Evolutionary conservation across 53 echinoderm and acorn worm species (phyloP).

Genomic region (Echinarachnius parma): DNA sequence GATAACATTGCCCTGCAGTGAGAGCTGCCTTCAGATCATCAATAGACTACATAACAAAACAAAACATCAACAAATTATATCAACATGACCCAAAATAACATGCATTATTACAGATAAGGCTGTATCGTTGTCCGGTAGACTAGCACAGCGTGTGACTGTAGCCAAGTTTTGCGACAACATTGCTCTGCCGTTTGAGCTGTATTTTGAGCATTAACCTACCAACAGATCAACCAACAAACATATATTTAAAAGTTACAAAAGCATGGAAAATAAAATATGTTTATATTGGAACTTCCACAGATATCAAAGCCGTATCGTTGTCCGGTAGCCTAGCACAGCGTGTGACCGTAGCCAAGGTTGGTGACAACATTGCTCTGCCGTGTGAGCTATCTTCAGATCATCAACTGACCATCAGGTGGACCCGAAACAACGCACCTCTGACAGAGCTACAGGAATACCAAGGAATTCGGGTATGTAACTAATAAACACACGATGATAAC

Average conservation of each 20-base stretch:
- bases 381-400: constrained; percentile 73
- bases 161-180: constrained; percentile 62
- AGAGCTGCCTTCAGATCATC: constrained; percentile 63
- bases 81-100: no score
- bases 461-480: constrained; percentile 58
- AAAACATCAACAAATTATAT: no score
- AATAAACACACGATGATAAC: no score
- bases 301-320: constrained; percentile 68
- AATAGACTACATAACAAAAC: no score
- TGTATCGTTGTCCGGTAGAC: constrained; percentile 60
- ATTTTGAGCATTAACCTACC: no score
- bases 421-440: constrained; percentile 61
- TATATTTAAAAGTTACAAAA: no score
- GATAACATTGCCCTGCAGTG: constrained; percentile 74
- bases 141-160: constrained; percentile 49
- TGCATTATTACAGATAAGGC: no score
- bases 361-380: constrained; percentile 66
- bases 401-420: constrained; percentile 67
- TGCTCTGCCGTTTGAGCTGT: constrained; percentile 71
- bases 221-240: no score
- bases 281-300: no score
- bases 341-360: constrained; percentile 45
- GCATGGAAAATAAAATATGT: no score
- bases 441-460: constrained; percentile 49
- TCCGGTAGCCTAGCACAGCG: constrained; percentile 58